Conservation (phyloP, 1,140 invertebrate genomes). For the Drosophila sulfurigaster region DNA sequence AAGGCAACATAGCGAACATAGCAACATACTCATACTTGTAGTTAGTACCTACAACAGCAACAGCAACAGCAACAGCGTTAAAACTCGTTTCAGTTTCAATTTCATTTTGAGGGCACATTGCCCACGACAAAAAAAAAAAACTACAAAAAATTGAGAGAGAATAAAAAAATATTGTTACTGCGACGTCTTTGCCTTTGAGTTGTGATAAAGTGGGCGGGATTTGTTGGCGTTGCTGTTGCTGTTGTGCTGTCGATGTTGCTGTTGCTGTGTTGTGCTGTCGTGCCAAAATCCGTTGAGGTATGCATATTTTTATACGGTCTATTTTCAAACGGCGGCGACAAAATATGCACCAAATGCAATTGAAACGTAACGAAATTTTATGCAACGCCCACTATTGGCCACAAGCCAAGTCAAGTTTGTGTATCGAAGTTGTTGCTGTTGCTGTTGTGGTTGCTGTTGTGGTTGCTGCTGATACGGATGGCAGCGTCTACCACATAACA, state of each 20-base stretch:
- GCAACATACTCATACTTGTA: no score
- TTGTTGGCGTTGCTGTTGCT: slow-evolving; percentile 15
- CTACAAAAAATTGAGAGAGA: no score
- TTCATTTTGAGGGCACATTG: slow-evolving; percentile 74
- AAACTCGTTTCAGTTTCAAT: slow-evolving; percentile 81
- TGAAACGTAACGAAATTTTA: slow-evolving; percentile 74
- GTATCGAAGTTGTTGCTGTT: slow-evolving; percentile 17
- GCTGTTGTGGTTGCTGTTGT: slow-evolving; percentile 15
- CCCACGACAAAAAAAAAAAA: slow-evolving; percentile 27
- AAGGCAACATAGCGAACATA: slow-evolving; percentile 20
- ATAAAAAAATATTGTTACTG: no score
- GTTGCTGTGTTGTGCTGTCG: slow-evolving; percentile 39
- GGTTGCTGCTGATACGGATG: slow-evolving; percentile 44
- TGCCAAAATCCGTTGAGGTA: slow-evolving; percentile 64
- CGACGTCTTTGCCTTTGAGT: slow-evolving; percentile 16
- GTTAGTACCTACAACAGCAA: slow-evolving; percentile 18
- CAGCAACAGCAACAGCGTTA: slow-evolving; percentile 21
- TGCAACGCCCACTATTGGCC: slow-evolving; percentile 73
- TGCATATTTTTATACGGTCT: slow-evolving; percentile 40
- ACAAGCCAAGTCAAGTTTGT: slow-evolving; percentile 26
- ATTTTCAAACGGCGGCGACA: slow-evolving; percentile 64
- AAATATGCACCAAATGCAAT: slow-evolving; percentile 79
- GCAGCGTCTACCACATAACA: slow-evolving; percentile 60
- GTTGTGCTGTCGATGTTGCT: neutral
- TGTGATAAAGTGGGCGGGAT: slow-evolving; percentile 59